These are phyloP conservation scores for Sericinus montela DNA, from an alignment of 2,888 invertebrate species.

Conservation along the genomic window DNA sequence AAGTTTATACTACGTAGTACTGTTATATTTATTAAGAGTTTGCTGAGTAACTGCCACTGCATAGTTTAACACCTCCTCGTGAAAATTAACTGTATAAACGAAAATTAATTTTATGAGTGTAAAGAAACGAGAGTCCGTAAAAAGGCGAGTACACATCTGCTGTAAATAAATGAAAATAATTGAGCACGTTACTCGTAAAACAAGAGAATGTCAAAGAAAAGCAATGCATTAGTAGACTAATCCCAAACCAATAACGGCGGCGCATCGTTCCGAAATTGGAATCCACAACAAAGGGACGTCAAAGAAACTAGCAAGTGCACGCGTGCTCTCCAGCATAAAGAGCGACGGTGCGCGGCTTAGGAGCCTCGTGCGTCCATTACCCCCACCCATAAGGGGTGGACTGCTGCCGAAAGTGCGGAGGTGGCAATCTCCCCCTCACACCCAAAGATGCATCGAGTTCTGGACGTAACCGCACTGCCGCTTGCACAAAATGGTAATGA, in stretches of 20 bases:
- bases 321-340: slow-evolving; percentile 72
- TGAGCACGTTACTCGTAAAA: too few species aligned
- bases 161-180: too few species aligned
- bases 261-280: slow-evolving; percentile 64
- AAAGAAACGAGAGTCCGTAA: too few species aligned
- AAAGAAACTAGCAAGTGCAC: slow-evolving; percentile 76
- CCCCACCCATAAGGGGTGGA: slow-evolving; percentile 39
- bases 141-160: too few species aligned
- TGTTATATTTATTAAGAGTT: slow-evolving; percentile 39
- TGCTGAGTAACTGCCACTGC: not conserved
- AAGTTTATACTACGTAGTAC: slow-evolving; percentile 61
- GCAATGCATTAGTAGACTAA: slow-evolving; percentile 25
- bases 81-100: too few species aligned
- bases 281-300: slow-evolving; percentile 70
- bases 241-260: slow-evolving; percentile 31
- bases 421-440: slow-evolving; percentile 59
- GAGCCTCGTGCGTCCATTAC: slow-evolving; percentile 76
- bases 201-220: not conserved
- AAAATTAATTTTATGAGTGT: too few species aligned
- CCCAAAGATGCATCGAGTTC: slow-evolving; percentile 73
- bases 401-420: slow-evolving; percentile 29
- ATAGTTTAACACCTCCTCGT: too few species aligned
- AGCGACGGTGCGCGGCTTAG: slow-evolving; percentile 64
- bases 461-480: slow-evolving; percentile 71
- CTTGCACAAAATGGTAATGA: slow-evolving; percentile 64